Percentiles rank a stretch among this genome's conserved stretches.
Conservation (phyloP, 2,888 invertebrate genomes). For the Pristionchus maxplancki region DNA sequence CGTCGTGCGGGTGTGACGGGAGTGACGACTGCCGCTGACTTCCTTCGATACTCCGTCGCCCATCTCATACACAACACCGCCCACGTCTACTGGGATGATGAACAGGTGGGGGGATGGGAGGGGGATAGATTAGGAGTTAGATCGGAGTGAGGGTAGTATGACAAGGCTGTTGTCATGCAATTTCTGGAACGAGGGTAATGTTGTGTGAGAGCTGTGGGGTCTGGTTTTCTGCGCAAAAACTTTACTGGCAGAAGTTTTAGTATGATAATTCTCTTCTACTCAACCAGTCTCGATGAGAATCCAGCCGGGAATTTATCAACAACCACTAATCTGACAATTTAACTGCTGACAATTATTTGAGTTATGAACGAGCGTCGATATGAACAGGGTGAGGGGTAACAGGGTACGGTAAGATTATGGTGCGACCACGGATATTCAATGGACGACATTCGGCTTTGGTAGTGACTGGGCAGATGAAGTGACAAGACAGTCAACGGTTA, state of each 20-base stretch:
- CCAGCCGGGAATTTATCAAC: too few relatives aligned
- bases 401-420: neutral
- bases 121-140: too few relatives aligned
- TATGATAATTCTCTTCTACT: too few relatives aligned
- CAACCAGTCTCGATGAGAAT: too few relatives aligned
- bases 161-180: too few relatives aligned
- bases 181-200: too few relatives aligned
- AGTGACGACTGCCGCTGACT: neutral
- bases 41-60: neutral
- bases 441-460: neutral
- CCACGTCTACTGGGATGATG: neutral
- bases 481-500: neutral
- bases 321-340: too few relatives aligned
- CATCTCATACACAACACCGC: neutral
- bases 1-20: neutral
- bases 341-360: neutral
- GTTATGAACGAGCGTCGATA: neutral
- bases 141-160: too few relatives aligned
- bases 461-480: neutral
- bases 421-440: too few relatives aligned
- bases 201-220: too few relatives aligned
- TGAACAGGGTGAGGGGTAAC: neutral
- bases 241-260: too few relatives aligned
- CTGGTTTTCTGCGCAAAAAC: too few relatives aligned
- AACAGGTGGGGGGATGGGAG: neutral